phyloP scores from a whole-genome alignment of 2,797 vertebrate genomes.

The Darevskia mixta region DNA sequence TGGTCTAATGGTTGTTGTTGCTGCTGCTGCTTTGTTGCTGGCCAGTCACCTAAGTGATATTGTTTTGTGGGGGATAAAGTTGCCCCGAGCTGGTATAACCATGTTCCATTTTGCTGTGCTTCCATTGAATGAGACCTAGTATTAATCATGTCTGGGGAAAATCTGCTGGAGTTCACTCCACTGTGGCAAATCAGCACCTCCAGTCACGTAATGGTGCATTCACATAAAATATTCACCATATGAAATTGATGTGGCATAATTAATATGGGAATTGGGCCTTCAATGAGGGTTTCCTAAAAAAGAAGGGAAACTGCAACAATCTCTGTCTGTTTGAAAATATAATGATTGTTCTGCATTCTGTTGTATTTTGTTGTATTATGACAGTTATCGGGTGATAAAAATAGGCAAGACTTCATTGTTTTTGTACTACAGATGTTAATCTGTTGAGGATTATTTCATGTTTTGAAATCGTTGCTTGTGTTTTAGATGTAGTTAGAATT shows the following conservation, averaged over 20 bases:
- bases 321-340: conserved; percentile 8
- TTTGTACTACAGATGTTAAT: conserved; percentile 48
- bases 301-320: background rate
- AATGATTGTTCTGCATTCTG: background rate
- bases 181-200: background rate
- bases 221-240: background rate
- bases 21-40: background rate
- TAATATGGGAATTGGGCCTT: background rate
- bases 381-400: background rate
- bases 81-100: background rate
- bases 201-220: background rate
- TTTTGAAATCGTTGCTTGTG: conserved; percentile 51
- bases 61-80: background rate
- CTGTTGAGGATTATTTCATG: conserved; percentile 27
- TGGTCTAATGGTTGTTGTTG: no score
- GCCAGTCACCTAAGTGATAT: background rate
- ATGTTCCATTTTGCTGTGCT: background rate
- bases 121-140: background rate
- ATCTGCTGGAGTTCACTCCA: background rate
- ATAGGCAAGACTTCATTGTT: background rate
- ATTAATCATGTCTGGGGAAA: background rate
- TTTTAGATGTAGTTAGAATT: conserved; percentile 39
- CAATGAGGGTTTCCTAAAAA: background rate
- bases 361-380: background rate
- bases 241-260: conserved; percentile 25